Conservation (phyloP, 2,797 vertebrate genomes). For the Phataginus tetradactyla region DNA sequence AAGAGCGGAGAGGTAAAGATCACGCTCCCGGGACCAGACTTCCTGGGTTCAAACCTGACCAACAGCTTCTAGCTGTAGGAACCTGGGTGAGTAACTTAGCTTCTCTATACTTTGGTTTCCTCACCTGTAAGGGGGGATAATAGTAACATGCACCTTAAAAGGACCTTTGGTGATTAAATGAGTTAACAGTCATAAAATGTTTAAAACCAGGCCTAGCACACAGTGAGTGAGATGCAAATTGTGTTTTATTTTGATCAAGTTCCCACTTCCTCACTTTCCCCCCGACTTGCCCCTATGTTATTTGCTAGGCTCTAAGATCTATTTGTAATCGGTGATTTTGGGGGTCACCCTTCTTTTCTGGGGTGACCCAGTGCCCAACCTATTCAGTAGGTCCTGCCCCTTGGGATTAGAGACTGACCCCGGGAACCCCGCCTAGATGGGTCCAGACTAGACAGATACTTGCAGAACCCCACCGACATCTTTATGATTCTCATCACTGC, state of each 20-base stretch:
- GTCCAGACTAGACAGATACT: background rate
- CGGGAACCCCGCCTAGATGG: background rate
- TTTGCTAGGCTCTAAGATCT: background rate
- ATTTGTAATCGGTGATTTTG: background rate
- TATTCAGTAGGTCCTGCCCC: background rate
- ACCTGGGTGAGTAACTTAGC: background rate
- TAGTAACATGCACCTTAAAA: background rate
- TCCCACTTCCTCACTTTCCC: accelerated
- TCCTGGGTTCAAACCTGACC: background rate
- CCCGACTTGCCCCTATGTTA: background rate
- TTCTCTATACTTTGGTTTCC: background rate
- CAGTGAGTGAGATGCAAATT: background rate
- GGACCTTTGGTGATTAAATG: background rate
- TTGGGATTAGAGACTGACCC: background rate
- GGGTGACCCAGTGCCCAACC: background rate
- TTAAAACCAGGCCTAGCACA: background rate
- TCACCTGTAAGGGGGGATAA: background rate
- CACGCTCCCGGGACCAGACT: background rate
- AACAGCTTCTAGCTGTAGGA: background rate
- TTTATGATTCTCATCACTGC: background rate
- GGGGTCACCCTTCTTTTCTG: background rate
- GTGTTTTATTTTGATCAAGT: background rate
- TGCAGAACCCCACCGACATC: background rate
- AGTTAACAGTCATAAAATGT: background rate
- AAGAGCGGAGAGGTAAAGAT: background rate